phyloP scores from a whole-genome alignment of 2,113 vertebrate genomes.

The Tragelaphus buxtoni region DNA sequence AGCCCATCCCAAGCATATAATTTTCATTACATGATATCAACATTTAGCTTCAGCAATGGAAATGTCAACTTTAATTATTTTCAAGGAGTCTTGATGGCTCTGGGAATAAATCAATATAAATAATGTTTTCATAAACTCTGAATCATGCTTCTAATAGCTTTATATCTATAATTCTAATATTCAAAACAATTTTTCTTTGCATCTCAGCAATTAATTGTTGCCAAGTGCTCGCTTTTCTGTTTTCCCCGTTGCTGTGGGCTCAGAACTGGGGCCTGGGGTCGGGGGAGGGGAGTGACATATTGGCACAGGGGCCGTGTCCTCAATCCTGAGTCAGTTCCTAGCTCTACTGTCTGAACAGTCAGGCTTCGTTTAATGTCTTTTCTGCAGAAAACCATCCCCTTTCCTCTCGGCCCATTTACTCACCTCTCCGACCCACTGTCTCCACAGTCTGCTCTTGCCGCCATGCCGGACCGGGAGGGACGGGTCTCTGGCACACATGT shows the following conservation, averaged over 20 bases:
- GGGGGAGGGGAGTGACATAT: not conserved
- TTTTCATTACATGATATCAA: conserved; percentile 62
- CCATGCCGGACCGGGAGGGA: not conserved
- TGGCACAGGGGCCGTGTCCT: not conserved
- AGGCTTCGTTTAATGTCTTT: fast-evolving
- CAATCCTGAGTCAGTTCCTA: not conserved
- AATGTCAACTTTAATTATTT: conserved; percentile 76
- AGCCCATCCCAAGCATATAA: conserved; percentile 31
- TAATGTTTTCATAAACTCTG: conserved; percentile 68
- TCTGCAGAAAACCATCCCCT: not conserved
- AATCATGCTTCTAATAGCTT: conserved; percentile 58
- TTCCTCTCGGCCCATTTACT: not conserved
- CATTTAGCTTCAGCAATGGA: conserved; percentile 64
- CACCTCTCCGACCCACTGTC: fast-evolving
- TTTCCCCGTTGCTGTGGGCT: not conserved
- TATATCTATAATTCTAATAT: conserved; percentile 58
- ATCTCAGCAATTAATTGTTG: conserved; percentile 36
- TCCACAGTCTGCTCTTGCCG: not conserved
- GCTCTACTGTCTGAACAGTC: not conserved
- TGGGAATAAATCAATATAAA: conserved; percentile 76
- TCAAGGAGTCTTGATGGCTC: conserved; percentile 74
- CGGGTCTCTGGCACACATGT: fast-evolving
- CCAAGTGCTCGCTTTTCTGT: not conserved
- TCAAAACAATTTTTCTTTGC: conserved; percentile 54
- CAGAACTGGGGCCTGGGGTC: not conserved